phyloP scores from a whole-genome alignment of 2,797 vertebrate genomes.

The Melanotaenia parkinsoni region DNA sequence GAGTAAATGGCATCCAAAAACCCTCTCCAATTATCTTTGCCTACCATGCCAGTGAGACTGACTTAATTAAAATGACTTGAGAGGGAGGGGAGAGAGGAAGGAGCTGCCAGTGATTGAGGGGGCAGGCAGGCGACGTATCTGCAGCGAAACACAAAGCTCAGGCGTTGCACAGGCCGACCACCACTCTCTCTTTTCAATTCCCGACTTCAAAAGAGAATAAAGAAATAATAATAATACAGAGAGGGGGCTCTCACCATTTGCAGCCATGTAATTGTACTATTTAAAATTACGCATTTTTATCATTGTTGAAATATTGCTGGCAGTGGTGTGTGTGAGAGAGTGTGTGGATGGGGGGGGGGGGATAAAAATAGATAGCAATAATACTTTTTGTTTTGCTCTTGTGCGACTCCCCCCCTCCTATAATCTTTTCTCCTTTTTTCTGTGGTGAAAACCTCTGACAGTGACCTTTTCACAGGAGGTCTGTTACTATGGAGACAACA shows the following conservation, averaged over 20 bases:
- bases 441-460: conserved; percentile 87
- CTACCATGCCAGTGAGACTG: conserved; percentile 87
- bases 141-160: conserved; percentile 85
- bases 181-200: conserved; percentile 86
- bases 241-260: conserved; percentile 66
- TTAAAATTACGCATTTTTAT: conserved; percentile 79
- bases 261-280: conserved; percentile 83
- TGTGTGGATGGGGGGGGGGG: not conserved
- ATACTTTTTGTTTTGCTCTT: conserved; percentile 55
- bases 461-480: conserved; percentile 95
- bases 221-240: conserved; percentile 80
- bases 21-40: conserved; percentile 89
- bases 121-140: conserved; percentile 85
- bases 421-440: conserved; percentile 83
- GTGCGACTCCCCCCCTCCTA: conserved; percentile 44
- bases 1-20: conserved; percentile 89
- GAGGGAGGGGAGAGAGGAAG: conserved; percentile 77
- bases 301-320: conserved; percentile 66
- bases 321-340: conserved; percentile 28
- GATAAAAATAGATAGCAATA: conserved; percentile 77
- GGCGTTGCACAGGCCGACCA: conserved; percentile 71
- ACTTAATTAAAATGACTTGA: conserved; percentile 90
- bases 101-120: conserved; percentile 82
- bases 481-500: conserved; percentile 96
- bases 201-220: conserved; percentile 85